These are phyloP conservation scores for Oreochromis tanganicae DNA, from an alignment of 2,113 vertebrate species.

Conservation along the genomic window DNA sequence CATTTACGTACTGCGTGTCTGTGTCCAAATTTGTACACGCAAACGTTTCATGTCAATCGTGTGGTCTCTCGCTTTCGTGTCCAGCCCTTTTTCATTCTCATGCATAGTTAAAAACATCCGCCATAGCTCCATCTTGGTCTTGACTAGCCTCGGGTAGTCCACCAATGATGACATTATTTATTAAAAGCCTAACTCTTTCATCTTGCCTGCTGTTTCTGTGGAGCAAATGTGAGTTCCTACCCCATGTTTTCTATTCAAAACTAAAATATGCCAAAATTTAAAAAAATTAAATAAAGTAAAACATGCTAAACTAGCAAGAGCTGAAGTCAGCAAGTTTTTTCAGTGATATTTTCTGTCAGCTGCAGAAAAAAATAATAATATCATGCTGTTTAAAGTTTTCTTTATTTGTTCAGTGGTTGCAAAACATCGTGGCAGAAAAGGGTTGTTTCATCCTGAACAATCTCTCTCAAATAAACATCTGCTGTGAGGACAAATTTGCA, in stretches of 20 bases:
- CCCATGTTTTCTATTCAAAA: neutral
- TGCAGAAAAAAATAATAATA: neutral
- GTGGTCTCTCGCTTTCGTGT: neutral
- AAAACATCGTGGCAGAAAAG: neutral
- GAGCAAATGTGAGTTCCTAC: slow-evolving; percentile 4
- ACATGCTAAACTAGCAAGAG: neutral
- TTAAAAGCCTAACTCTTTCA: slow-evolving; percentile 32
- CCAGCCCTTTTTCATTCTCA: slow-evolving; percentile 31
- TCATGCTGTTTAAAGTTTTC: neutral
- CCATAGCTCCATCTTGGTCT: slow-evolving; percentile 16
- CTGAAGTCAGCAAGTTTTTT: neutral
- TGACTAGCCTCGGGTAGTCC: slow-evolving; percentile 31
- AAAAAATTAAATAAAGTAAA: neutral
- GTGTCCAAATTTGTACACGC: neutral
- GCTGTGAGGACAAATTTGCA: neutral
- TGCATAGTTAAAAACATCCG: slow-evolving; percentile 52
- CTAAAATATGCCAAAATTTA: neutral
- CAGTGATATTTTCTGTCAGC: neutral
- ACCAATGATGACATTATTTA: slow-evolving; percentile 50
- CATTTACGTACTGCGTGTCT: neutral
- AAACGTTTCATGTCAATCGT: neutral
- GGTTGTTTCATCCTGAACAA: neutral
- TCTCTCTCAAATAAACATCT: neutral
- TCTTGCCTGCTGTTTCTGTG: slow-evolving; percentile 2
- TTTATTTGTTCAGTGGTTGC: neutral